phyloP scores from a whole-genome alignment of 2,888 invertebrate genomes.

The Diadromus collaris region DNA sequence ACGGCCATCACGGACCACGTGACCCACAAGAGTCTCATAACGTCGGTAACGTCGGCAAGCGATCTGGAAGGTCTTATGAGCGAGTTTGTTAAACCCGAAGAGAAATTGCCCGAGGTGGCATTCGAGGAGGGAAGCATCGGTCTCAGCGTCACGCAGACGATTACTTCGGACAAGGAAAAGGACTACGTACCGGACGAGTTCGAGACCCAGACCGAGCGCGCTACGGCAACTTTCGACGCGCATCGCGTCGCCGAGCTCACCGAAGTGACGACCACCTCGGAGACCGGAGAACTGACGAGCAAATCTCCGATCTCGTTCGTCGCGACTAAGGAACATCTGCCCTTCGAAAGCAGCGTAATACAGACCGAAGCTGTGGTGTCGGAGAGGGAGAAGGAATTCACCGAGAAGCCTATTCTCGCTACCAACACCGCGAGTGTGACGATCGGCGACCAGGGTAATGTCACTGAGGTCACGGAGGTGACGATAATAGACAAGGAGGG shows the following conservation, averaged over 20 bases:
- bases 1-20: conserved; percentile 82
- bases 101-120: conserved; percentile 71
- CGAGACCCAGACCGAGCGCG: conserved; percentile 73
- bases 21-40: conserved; percentile 81
- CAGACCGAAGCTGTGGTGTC: conserved; percentile 82
- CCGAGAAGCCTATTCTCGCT: conserved; percentile 68
- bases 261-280: conserved; percentile 82
- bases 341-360: conserved; percentile 83
- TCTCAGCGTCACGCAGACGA: conserved; percentile 81
- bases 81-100: conserved; percentile 75
- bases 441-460: conserved; percentile 77
- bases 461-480: conserved; percentile 82
- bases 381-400: conserved; percentile 82
- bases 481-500: conserved; percentile 82
- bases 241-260: conserved; percentile 83
- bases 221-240: conserved; percentile 79
- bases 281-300: conserved; percentile 80
- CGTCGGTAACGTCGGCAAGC: conserved; percentile 75
- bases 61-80: conserved; percentile 75
- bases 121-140: conserved; percentile 80
- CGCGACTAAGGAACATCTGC: conserved; percentile 80
- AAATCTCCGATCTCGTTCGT: conserved; percentile 73
- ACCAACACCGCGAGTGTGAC: conserved; percentile 74
- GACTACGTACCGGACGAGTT: conserved; percentile 71
- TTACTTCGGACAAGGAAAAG: conserved; percentile 80